Evolutionary conservation across 2,113 vertebrate species (phyloP), one percentile per base, ranked within the genome.

Genomic region (Cephalopholis sonnerati): DNA sequence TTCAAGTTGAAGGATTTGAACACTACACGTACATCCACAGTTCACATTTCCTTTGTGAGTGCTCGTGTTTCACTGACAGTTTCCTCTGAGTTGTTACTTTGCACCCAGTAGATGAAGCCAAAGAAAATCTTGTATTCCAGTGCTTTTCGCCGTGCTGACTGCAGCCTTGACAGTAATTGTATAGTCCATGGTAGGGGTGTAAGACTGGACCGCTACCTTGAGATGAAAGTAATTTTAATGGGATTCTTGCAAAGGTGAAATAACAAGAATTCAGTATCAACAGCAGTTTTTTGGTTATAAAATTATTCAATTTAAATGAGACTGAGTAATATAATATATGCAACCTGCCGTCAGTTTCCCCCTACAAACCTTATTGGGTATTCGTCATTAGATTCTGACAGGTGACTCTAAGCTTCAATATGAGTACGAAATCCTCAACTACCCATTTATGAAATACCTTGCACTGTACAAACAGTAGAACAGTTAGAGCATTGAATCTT

Each of bases 141-240:
- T 62, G 29, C 74, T 69, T 77, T 69, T 77, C 36, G 51, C 67
- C n/a, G 51, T 71, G 78, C 85, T 29, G 17, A 54, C 71, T 82
- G 36, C 72, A 82, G 70, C 81, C 79, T 72, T 84, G 86, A 91
- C 85, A 90, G 88, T 92, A 92, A 93, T 91, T 82, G 83, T 59
- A 74, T 67, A 90, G 83, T 86, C 79, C 41, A 57, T 75, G 81
- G 83, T 86, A 83, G 81, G 71, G 63, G 70, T 27, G 24, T 72
- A 74, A 83, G 77, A 65, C 62, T 76, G 74, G 74, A 81, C 39
- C 46, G 70, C 57, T 54, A 74, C 80, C 69, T 61, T 32, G 25
- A 68, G 62, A 62, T 81, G 53, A 25, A 87, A 80, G 64, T 80
- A 51, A 86, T 91, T 91, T 87, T 80, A 89, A 81, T 53, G 41